Conservation (phyloP, 2,113 vertebrate genomes). For the Callithrix jacchus region DNA sequence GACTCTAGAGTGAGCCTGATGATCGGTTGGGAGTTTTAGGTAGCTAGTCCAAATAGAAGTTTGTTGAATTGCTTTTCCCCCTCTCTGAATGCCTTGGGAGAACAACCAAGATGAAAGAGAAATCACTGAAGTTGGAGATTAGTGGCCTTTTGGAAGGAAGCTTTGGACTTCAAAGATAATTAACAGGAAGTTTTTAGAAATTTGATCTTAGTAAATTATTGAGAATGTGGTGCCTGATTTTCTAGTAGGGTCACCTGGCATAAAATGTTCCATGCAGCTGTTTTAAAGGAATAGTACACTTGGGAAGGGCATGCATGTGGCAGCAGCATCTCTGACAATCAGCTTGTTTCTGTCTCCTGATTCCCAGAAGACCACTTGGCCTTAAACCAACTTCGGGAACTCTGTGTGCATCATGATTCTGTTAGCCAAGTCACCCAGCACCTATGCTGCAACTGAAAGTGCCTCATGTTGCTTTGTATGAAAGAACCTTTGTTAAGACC, state of each 20-base stretch:
- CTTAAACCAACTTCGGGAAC: not conserved
- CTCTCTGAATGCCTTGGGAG: not conserved
- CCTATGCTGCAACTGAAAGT: not conserved
- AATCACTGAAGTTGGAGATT: not conserved
- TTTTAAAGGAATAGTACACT: not conserved
- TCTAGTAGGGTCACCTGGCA: not conserved
- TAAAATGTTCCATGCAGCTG: not conserved
- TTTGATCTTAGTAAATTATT: not conserved
- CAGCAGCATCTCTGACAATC: not conserved
- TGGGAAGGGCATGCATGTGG: not conserved
- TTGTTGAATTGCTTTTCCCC: not conserved
- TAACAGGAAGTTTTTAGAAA: constrained; percentile 40
- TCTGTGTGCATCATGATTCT: not conserved
- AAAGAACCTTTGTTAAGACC: not conserved
- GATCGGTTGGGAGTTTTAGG: not conserved
- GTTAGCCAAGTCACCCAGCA: not conserved
- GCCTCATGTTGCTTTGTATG: not conserved
- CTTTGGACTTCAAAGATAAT: not conserved
- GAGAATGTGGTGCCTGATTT: not conserved
- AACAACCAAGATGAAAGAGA: not conserved
- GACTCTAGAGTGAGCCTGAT: not conserved
- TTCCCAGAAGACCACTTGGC: not conserved
- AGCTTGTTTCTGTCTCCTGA: not conserved
- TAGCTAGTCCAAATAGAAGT: not conserved
- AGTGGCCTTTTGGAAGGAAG: not conserved